Base-by-base conservation (phyloP, 2,888 invertebrate genomes). In the Rhingia rostrata region DNA sequence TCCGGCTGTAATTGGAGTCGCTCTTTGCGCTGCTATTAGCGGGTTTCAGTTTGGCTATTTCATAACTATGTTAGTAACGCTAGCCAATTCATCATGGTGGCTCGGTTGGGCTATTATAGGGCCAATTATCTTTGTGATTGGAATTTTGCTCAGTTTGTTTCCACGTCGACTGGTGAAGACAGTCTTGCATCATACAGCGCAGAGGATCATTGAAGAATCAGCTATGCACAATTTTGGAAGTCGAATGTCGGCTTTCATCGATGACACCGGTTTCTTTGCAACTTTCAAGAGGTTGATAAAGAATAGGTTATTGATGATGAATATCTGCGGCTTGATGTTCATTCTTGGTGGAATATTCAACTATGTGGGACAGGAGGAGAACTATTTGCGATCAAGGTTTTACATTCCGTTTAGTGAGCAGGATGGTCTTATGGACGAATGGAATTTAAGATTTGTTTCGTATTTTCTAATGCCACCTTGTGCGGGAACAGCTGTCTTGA, bases 311-410 rank as follows among this genome's bases (percentile, higher is more conserved):
- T 88, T 94, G 0, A 89, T 94, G 47, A 89, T 92, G 33, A 94
- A 93, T 84, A 89, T 93, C 30, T 47, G 93, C 5, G 92, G 93
- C 5, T 89, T 92, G 4, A 92, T 92, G 81, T 92, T 93, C 47
- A 92, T 93, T 86, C 90, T 92, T 69, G 92, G 92, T 43, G 94
- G 93, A 0, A 75, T 93, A 0, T 87, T 93, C 0, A 94, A 94
- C 88, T 94, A 93, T 75, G 88, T 90, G 2, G 88, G 91, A 12
- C 92, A 93, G 80, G 94, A 94, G 89, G 92, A 93, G 83, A 90
- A 91, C 60, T 93, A 93, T 87, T 90, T 94, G 86, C 93, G 94
- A 87, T 92, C 94, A 0, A 92, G 93, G 83, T 94, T 93, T 89
- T 93, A 93, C 75, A 89, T 93, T 32, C 93, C 94, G 0, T 92